These are phyloP conservation scores for Garrulus glandarius DNA, from an alignment of 2,797 vertebrate species.

Conservation along the genomic window DNA sequence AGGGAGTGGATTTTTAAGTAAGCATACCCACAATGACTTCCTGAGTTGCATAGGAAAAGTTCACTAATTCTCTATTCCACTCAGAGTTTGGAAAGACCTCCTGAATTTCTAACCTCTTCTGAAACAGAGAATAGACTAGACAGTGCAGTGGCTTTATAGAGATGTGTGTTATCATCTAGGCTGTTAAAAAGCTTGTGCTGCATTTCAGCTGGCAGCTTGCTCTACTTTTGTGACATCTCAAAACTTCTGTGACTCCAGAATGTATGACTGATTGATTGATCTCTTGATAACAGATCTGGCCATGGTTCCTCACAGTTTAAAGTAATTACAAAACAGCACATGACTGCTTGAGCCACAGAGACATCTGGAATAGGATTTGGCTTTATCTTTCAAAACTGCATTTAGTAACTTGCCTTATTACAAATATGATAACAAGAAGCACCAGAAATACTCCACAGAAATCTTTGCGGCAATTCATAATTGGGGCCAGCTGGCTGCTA, in stretches of 20 bases:
- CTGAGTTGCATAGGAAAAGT: neutral
- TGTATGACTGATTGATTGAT: constrained; percentile 57
- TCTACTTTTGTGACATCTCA: constrained; percentile 50
- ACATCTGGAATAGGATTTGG: constrained; percentile 57
- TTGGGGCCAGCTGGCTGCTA: constrained; percentile 66
- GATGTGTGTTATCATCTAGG: neutral
- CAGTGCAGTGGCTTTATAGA: neutral
- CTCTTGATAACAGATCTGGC: constrained; percentile 51
- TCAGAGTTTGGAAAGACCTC: neutral
- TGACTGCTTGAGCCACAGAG: constrained; percentile 51
- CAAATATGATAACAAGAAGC: constrained; percentile 64
- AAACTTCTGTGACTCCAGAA: constrained; percentile 42
- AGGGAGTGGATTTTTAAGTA: neutral
- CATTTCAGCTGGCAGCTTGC: constrained; percentile 36
- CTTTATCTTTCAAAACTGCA: constrained; percentile 63
- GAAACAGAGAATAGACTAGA: neutral
- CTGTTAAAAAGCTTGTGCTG: constrained; percentile 7
- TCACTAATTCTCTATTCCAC: neutral
- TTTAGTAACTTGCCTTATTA: constrained; percentile 66
- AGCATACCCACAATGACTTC: neutral
- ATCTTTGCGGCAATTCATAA: constrained; percentile 61
- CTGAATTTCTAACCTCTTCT: neutral
- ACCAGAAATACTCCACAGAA: constrained; percentile 67
- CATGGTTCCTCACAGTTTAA: constrained; percentile 29
- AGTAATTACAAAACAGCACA: constrained; percentile 59